Conservation (phyloP, 2,888 invertebrate species). For the Parascotia fuliginaria region DNA sequence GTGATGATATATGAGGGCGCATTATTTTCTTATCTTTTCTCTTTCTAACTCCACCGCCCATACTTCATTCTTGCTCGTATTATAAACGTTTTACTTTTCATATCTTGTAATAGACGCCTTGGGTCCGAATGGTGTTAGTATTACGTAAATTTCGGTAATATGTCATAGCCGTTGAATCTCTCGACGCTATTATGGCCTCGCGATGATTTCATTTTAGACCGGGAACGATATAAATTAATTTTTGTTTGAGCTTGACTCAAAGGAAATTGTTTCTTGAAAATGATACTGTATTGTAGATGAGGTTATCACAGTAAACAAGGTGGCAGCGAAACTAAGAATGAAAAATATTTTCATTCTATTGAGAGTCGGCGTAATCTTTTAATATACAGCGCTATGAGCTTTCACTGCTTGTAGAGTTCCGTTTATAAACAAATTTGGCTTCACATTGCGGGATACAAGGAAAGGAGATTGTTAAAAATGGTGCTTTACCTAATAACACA, state of each 20-base stretch:
- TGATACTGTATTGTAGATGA: constrained; percentile 61
- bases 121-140: constrained; percentile 71
- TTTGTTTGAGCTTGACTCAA: constrained; percentile 63
- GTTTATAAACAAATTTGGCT: constrained; percentile 31
- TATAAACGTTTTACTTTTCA: constrained; percentile 82
- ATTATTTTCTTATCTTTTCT: constrained; percentile 86
- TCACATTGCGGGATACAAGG: not conserved
- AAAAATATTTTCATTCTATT: constrained; percentile 59
- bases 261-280: constrained; percentile 69
- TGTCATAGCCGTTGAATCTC: constrained; percentile 61
- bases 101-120: constrained; percentile 75
- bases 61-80: constrained; percentile 80
- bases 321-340: constrained; percentile 41
- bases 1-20: constrained; percentile 84
- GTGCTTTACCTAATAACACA: not conserved
- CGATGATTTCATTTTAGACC: constrained; percentile 66
- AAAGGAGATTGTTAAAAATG: not conserved
- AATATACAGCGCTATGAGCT: constrained; percentile 40
- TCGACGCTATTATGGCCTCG: constrained; percentile 51
- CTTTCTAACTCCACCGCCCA: constrained; percentile 82
- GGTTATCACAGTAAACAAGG: constrained; percentile 58
- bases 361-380: constrained; percentile 56
- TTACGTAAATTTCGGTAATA: constrained; percentile 76
- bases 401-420: constrained; percentile 23
- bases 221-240: constrained; percentile 66